Evolutionary conservation across 2,888 invertebrate species (phyloP), one percentile per base, ranked within the genome.

Genomic region (Mayetiola destructor): DNA sequence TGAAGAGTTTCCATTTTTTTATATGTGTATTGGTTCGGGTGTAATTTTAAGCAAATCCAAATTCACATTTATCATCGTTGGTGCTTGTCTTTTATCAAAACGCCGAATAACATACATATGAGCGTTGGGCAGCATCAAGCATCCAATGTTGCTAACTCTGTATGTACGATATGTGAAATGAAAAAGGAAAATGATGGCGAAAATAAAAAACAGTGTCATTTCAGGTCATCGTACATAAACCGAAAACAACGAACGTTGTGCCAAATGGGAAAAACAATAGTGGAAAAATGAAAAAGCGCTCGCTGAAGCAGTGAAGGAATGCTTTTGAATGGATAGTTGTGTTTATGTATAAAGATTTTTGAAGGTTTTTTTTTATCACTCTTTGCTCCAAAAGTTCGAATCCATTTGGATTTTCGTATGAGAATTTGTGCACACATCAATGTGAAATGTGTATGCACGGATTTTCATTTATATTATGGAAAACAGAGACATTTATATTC

Each of bases 401-500:
- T n/a, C n/a, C n/a, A n/a, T n/a, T 20, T 8, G 42, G 48, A 20
- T 18, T 16, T 3, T 39, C n/a, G 12, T 37, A 16, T 6, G 8
- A n/a, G 37, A 27, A 48, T 27, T 27, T 14, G 48, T 27, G 27
- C n/a, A 12, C 42, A 23, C n/a, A 12, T 48, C 27, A 27, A 6
- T 2, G 42, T 27, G 27, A 48, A 39, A 48, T 27, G 16, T 48
- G 48, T 48, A 48, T 48, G 48, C 48, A 48, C 27, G 48, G 27
- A 48, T 48, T 27, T 48, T n/a, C 27, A 5, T 48, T 48, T 48
- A 48, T n/a, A n/a, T 48, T 48, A 27, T 5, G 48, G 16, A 48
- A n/a, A 39, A 48, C 23, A 48, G 48, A 48, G 48, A 48, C 48
- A 48, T 27, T 48, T 48, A 23, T 27, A 27, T 48, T 48, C 48